Conservation (phyloP, 2,888 invertebrate genomes). For the Smittia aterrima region DNA sequence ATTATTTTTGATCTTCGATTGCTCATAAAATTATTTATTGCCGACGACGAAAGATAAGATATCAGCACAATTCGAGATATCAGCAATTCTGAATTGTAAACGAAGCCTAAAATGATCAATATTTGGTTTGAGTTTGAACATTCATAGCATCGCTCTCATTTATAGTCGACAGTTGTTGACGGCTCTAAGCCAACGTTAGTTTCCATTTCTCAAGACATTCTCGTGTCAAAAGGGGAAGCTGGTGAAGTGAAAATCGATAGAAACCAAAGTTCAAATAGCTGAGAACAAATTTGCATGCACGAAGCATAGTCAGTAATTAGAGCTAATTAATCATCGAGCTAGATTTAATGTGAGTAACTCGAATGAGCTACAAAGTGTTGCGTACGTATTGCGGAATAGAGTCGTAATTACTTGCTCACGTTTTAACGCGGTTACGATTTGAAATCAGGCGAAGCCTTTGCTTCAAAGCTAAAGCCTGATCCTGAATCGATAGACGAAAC, state of each 20-base stretch:
- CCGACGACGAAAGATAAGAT: too few species aligned
- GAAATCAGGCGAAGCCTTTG: background rate
- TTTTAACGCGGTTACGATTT: background rate
- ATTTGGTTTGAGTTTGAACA: too few species aligned
- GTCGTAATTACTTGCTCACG: background rate
- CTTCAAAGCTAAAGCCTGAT: background rate
- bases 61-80: too few species aligned
- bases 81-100: too few species aligned
- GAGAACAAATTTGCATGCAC: background rate
- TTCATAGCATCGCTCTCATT: too few species aligned
- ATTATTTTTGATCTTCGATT: too few species aligned
- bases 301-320: background rate
- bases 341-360: slow-evolving; percentile 2
- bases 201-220: too few species aligned
- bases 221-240: too few species aligned
- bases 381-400: background rate
- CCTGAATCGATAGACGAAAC: background rate
- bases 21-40: too few species aligned
- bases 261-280: background rate
- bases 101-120: too few species aligned
- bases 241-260: background rate
- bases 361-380: background rate
- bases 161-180: too few species aligned
- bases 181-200: too few species aligned
- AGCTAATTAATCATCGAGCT: background rate